Base-by-base conservation (phyloP, 1,140 invertebrate species). In the Spodoptera frugiperda region DNA sequence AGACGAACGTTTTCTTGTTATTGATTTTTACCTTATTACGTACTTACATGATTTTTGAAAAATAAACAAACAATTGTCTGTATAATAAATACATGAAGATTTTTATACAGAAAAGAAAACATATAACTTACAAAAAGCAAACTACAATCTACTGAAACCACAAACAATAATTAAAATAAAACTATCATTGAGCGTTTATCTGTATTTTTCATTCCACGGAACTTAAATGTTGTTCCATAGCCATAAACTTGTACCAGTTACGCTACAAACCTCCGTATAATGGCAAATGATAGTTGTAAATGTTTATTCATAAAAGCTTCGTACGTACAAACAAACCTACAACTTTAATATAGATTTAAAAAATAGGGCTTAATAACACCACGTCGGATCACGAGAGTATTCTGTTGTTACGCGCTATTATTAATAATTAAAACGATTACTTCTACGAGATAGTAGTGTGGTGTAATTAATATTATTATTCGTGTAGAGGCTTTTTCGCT, bases 391-490 rank as follows among this genome's bases (percentile, higher is more conserved):
- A 53, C 51, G 61, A 79, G 75, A 53, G 49, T 53, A 53, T 68
- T 68, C 49, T 33, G 65, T 68, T 51, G 48, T 68, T 51, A 53
- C 74, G 48, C 33, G 59, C 70, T 82, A 83, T 85, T 84, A 84
- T 85, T 86, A 84, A 84, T 87, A 87, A 89, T 89, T 85, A 85
- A 86, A 90, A 76, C 84, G 79, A 87, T 90, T 88, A 87, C 84
- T 87, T 83, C 79, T 77, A 67, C 79, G 57, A 74, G 81, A 86
- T 81, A 79, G 70, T 79, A 61, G 80, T 71, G 59, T 74, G 68
- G 77, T 76, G 81, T 86, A 87, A 87, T 88, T 88, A 84, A 88
- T 90, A 87, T 86, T 87, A 83, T 84, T 87, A 89, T 87, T 87
- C 84, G 83, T 82, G 77, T 80, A 78, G 78, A 76, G 72, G 82